phyloP scores from a whole-genome alignment of 2,888 invertebrate genomes.

The Torymus texanus region DNA sequence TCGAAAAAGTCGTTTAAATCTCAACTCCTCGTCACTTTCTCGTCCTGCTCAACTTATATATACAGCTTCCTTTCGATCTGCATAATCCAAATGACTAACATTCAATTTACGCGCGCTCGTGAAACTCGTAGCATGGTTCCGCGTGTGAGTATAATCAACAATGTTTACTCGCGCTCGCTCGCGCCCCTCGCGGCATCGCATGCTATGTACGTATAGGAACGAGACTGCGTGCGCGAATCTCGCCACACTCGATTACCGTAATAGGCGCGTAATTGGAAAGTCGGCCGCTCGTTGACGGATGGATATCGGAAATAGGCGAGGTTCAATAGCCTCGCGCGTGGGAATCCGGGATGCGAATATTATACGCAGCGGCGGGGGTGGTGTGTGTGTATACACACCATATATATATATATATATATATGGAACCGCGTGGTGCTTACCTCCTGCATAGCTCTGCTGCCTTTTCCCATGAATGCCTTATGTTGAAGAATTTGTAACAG shows the following conservation, averaged over 20 bases:
- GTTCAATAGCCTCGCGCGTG: constrained; percentile 10
- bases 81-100: neutral
- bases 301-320: constrained; percentile 8
- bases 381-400: too few species aligned
- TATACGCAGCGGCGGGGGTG: neutral
- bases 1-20: too few species aligned
- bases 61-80: constrained; percentile 28
- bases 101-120: constrained; percentile 27
- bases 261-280: constrained; percentile 38
- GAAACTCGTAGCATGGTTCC: too few species aligned
- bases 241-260: constrained; percentile 31
- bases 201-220: too few species aligned
- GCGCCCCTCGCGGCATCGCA: too few species aligned
- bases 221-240: too few species aligned
- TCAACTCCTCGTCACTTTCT: constrained; percentile 28
- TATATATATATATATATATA: too few species aligned
- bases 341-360: constrained; percentile 22
- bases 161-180: too few species aligned
- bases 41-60: neutral
- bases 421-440: constrained; percentile 76
- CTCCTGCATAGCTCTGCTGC: constrained; percentile 95
- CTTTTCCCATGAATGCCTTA: constrained; percentile 96
- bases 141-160: too few species aligned
- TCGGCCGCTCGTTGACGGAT: constrained; percentile 4
- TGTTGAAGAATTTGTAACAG: constrained; percentile 97